Conservation (phyloP, 2,113 vertebrate genomes). For the Gallinago jamesoni region DNA sequence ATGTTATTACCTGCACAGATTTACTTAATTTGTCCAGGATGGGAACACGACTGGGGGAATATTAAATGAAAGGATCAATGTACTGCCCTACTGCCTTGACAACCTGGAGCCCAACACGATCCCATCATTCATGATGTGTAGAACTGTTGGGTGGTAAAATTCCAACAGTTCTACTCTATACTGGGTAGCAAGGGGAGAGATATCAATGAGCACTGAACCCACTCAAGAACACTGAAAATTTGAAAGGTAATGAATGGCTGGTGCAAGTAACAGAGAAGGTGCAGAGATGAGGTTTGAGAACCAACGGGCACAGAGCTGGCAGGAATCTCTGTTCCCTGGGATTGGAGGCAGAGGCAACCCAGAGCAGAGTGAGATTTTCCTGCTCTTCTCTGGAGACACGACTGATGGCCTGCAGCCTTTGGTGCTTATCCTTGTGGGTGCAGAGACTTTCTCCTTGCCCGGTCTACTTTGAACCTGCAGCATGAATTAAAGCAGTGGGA, state of each 20-base stretch:
- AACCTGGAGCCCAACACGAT: background rate
- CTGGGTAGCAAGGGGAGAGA: background rate
- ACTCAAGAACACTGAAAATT: background rate
- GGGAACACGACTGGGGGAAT: accelerated
- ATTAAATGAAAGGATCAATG: background rate
- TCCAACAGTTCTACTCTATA: background rate
- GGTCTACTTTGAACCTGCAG: background rate
- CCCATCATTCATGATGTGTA: background rate
- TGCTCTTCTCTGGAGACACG: background rate
- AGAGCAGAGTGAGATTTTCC: background rate
- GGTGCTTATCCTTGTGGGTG: background rate
- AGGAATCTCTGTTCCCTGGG: background rate
- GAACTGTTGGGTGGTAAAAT: background rate
- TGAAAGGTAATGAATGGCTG: background rate
- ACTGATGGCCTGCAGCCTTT: background rate
- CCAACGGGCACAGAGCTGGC: accelerated
- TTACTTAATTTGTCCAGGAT: background rate
- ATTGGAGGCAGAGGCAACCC: background rate
- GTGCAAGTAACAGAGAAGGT: background rate
- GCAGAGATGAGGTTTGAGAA: background rate
- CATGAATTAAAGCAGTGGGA: too few species aligned
- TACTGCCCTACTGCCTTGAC: background rate
- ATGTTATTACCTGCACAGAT: background rate
- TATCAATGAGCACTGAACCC: background rate
- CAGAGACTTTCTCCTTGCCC: background rate